Conservation (phyloP, 2,113 vertebrate genomes). For the Ceyx melanurus region DNA sequence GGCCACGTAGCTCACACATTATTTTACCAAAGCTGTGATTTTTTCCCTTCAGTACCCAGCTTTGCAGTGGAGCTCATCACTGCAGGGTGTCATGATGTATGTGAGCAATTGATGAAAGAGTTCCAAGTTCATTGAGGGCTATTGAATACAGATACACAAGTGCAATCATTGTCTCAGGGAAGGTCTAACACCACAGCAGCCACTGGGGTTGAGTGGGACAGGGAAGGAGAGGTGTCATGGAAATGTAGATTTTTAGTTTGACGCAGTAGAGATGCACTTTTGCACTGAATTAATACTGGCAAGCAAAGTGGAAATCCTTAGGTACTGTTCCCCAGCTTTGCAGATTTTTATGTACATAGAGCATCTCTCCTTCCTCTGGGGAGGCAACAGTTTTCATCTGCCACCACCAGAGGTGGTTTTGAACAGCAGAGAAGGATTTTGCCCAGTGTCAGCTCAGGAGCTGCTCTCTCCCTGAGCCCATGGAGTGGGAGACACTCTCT, state of each 20-base stretch:
- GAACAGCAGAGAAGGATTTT: not conserved
- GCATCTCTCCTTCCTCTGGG: not conserved
- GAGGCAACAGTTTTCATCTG: not conserved
- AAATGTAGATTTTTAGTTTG: not conserved
- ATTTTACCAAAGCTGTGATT: not conserved
- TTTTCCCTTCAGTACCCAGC: not conserved
- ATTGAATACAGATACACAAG: not conserved
- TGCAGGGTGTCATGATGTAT: rapidly evolving
- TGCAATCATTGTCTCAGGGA: not conserved
- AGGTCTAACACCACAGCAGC: not conserved
- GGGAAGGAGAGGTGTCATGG: not conserved
- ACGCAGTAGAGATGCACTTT: not conserved
- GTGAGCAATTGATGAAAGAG: not conserved
- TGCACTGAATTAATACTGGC: not conserved
- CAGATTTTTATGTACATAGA: not conserved
- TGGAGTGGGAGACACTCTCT: not conserved
- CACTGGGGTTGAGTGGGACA: not conserved
- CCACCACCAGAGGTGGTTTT: not conserved
- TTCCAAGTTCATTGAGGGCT: not conserved
- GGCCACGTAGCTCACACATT: not conserved
- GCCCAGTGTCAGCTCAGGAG: not conserved
- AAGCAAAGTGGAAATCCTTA: not conserved
- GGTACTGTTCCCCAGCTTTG: not conserved
- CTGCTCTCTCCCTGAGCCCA: not conserved
- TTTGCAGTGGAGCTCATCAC: not conserved